Evolutionary conservation across 2,797 vertebrate genomes (phyloP).

Genomic region (Gymnodraco acuticeps): DNA sequence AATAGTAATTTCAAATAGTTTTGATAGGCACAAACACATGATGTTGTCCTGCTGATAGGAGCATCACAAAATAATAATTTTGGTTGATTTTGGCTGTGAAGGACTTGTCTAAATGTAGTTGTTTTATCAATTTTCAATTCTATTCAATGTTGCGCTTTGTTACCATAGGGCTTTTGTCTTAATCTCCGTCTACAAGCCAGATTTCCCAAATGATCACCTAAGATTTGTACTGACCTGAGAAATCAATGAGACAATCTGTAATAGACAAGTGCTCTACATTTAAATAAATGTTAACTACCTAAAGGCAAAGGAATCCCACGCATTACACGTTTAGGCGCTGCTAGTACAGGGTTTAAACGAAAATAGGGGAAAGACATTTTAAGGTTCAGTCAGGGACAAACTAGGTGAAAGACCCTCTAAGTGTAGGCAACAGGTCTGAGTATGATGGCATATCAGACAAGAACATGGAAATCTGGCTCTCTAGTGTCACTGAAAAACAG

Average conservation of each 20-base stretch:
- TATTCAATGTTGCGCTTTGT: not conserved
- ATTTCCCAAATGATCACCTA: slow-evolving; percentile 18
- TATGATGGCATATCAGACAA: not conserved
- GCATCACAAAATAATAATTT: too few species aligned
- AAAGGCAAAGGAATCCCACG: not conserved
- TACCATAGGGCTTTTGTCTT: not conserved
- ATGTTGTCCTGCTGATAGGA: too few species aligned
- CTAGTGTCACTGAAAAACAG: not conserved
- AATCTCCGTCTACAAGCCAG: not conserved
- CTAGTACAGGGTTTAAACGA: not conserved
- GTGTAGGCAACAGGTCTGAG: not conserved
- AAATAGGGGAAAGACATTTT: not conserved
- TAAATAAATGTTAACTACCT: not conserved
- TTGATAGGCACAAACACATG: too few species aligned
- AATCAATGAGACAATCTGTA: not conserved
- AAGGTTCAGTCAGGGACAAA: not conserved
- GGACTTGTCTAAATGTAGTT: not conserved
- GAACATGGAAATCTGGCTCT: not conserved
- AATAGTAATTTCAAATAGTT: too few species aligned
- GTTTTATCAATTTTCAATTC: not conserved
- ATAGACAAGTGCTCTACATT: not conserved
- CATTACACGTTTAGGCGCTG: too few species aligned
- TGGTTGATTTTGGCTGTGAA: not conserved
- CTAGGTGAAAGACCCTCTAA: not conserved
- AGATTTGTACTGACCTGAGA: not conserved